Evolutionary conservation across 53 echinoderm and acorn worm genomes (phyloP), one percentile per base, ranked within the genome.

Genomic region (Actinopyga echinites): DNA sequence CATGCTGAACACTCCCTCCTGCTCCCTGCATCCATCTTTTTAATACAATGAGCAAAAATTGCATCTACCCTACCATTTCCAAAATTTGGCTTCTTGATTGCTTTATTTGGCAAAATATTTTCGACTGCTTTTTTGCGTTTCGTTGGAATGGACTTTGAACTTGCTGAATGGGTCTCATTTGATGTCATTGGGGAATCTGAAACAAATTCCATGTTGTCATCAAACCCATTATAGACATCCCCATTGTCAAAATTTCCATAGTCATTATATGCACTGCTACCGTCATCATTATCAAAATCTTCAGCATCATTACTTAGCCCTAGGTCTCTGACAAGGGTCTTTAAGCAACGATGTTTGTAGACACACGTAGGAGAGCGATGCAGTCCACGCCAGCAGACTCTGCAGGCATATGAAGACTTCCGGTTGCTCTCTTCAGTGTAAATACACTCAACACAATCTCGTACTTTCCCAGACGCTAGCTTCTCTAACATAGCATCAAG

Each of bases 1-100:
- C 81, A 80, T 22, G 81, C 58, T 30, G 81, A 80, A 61, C 81
- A 80, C 62, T 80, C 81, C 20, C 63, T 80, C n/a, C 81, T 80
- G 28, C 81, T 80, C 36, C 81, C 81, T 9, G 60, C 81, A 40
- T 60, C 63, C 81, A 80, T 80, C 44, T 62, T 80, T 24, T 57
- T 61, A 42, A 80, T 80, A 44, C 81, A 80, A 62, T 80, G 81
- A 43, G 44, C 13, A 44, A 80, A 80, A 21, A 80, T 80, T 59
- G 81, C 60, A 59, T 80, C 81, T 8, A 80, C 81, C 63, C 63
- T 80, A 23, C 81, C 60, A 61, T 80, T 35, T 40, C 60, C 81
- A 80, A 59, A 62, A 61, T 62, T 80, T 23, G 63, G 22, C 81
- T 80, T 80, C 63, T 80, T 80, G 21, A 80, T 80, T 78, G 78